Evolutionary conservation across 2,888 invertebrate genomes (phyloP).

Genomic region (Schrankia costaestrigalis): DNA sequence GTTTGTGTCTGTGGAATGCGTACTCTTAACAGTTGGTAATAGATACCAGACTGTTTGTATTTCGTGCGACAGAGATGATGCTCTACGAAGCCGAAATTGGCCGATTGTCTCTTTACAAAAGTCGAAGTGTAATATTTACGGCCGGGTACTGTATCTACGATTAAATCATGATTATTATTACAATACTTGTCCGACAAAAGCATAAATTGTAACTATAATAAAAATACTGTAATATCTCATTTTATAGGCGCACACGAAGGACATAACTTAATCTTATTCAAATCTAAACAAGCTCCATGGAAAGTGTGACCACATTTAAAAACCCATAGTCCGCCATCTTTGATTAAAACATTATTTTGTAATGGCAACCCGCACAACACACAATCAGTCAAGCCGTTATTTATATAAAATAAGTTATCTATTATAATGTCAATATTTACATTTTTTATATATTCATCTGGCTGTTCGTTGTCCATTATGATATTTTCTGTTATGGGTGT

Average conservation of each 20-base stretch:
- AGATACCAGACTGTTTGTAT: too few relatives aligned
- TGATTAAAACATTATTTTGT: constrained; percentile 79
- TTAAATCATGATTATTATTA: not conserved
- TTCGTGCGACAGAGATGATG: too few relatives aligned
- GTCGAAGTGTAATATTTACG: too few relatives aligned
- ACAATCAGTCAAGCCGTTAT: constrained; percentile 59
- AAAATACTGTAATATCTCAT: constrained; percentile 13
- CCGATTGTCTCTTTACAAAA: too few relatives aligned
- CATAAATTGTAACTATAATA: constrained; percentile 1
- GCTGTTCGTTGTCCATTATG: constrained; percentile 8
- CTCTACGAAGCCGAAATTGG: too few relatives aligned
- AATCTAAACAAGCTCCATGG: constrained; percentile 81
- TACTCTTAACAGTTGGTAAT: too few relatives aligned
- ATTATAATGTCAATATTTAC: constrained; percentile 45
- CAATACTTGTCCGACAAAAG: not conserved
- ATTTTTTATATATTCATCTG: constrained; percentile 25
- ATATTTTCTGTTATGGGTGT: constrained; percentile 33
- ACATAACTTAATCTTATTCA: constrained; percentile 76
- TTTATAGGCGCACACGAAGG: constrained; percentile 56
- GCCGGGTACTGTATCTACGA: not conserved
- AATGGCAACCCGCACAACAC: constrained; percentile 81
- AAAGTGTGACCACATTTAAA: constrained; percentile 83
- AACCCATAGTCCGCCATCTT: constrained; percentile 82
- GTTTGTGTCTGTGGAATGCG: too few relatives aligned
- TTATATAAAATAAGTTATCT: constrained; percentile 42